A percentile compares a stretch with the other conserved stretches of the same genome.
Evolutionary conservation across 2,888 invertebrate species (phyloP).

Genomic region (Deilephila elpenor): DNA sequence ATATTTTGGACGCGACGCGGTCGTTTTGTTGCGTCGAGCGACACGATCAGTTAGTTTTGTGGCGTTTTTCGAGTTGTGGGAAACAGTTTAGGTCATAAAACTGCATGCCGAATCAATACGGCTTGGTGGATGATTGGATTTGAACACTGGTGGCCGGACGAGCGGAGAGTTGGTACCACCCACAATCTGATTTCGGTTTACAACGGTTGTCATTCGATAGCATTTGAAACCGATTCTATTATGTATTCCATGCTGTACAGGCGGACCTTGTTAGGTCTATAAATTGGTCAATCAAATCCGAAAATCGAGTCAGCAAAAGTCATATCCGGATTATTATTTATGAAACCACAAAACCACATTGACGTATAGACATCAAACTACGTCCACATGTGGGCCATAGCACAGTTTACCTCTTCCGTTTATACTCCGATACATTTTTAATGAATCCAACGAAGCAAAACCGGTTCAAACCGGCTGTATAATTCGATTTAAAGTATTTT

Average conservation of each 20-base stretch:
- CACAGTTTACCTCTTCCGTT: too few species aligned
- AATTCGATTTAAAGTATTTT: slow-evolving; percentile 5
- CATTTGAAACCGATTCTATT: background rate
- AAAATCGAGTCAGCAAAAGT: too few species aligned
- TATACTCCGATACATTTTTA: too few species aligned
- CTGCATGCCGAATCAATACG: slow-evolving; percentile 2
- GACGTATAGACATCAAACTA: too few species aligned
- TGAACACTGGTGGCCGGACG: background rate
- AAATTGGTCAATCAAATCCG: background rate
- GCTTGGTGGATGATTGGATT: background rate
- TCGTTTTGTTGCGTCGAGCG: background rate
- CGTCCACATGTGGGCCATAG: too few species aligned
- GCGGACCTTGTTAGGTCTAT: background rate
- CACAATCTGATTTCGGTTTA: background rate
- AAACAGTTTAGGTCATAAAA: slow-evolving; percentile 3
- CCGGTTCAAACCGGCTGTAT: background rate
- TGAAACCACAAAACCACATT: too few species aligned
- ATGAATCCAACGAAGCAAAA: background rate
- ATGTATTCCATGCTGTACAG: background rate
- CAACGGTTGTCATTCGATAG: background rate
- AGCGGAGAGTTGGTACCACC: background rate
- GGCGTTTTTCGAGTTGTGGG: background rate
- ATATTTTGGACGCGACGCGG: background rate
- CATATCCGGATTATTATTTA: too few species aligned
- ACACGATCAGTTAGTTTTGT: background rate